A percentile compares a stretch with the other conserved stretches of the same genome.
These are phyloP conservation scores for Lepus oiostolus DNA, from an alignment of 2,797 vertebrate species.

Conservation along the genomic window DNA sequence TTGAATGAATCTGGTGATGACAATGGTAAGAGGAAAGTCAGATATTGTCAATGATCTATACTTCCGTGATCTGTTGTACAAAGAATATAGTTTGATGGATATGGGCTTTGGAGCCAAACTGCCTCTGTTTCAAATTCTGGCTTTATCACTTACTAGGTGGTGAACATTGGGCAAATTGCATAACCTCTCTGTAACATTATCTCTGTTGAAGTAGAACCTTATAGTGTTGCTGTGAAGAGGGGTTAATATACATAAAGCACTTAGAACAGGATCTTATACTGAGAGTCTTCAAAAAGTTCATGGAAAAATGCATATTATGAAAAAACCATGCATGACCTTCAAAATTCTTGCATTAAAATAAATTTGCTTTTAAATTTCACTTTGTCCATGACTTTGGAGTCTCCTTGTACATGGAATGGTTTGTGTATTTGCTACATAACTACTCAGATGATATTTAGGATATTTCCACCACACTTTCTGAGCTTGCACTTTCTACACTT, in stretches of 20 bases:
- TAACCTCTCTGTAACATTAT: background rate
- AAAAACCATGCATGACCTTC: too few relatives aligned
- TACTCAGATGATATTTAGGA: background rate
- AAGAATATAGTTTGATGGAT: background rate
- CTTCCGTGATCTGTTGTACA: background rate
- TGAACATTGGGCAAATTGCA: background rate
- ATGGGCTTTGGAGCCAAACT: background rate
- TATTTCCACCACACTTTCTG: too few relatives aligned
- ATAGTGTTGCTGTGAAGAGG: background rate
- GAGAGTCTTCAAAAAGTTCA: too few relatives aligned
- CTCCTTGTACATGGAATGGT: background rate
- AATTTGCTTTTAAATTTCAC: too few relatives aligned
- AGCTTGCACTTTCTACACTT: background rate
- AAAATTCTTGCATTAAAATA: too few relatives aligned
- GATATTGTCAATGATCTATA: background rate
- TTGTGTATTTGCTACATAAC: background rate
- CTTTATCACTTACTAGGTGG: background rate
- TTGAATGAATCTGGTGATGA: conserved; percentile 21
- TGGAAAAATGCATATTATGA: too few relatives aligned
- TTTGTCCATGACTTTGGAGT: too few relatives aligned
- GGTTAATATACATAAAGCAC: background rate
- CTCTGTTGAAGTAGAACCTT: background rate
- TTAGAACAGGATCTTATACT: background rate
- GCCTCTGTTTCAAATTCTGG: background rate
- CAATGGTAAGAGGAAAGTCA: background rate